Evolutionary conservation across 1,140 invertebrate species (phyloP).

Genomic region (Heliconius congener): DNA sequence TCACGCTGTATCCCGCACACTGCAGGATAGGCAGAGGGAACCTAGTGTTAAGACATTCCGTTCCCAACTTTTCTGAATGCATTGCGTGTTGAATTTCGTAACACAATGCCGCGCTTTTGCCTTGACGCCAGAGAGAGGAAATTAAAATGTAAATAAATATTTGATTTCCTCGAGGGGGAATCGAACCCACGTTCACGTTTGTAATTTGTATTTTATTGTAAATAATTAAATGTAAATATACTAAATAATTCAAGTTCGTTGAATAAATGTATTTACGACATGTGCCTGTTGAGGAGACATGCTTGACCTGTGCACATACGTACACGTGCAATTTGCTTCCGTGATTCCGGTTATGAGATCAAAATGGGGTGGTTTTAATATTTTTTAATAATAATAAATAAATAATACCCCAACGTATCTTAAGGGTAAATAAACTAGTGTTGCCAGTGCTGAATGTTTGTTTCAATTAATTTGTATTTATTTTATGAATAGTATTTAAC

Average conservation of each 20-base stretch:
- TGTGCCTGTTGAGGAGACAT: conserved; percentile 40
- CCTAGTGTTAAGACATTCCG: no score
- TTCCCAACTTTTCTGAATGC: no score
- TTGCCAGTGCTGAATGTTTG: not conserved
- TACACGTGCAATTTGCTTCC: conserved; percentile 44
- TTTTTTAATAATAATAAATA: conserved; percentile 10
- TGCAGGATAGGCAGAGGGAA: no score
- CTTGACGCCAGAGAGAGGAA: no score
- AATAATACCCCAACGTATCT: not conserved
- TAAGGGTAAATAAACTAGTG: not conserved
- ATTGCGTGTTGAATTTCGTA: no score
- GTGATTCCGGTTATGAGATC: conserved; percentile 48
- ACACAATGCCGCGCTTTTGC: no score
- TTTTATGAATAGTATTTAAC: no score
- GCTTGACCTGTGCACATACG: conserved; percentile 33
- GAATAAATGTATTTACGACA: conserved; percentile 36
- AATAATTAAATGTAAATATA: conserved; percentile 8
- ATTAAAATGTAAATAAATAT: no score
- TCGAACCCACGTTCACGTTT: not conserved
- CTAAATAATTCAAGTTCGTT: conserved; percentile 19
- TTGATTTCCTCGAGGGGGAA: no score
- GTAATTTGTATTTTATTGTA: not conserved
- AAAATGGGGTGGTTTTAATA: conserved; percentile 17
- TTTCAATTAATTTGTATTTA: no score
- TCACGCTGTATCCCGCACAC: no score